Conservation (phyloP, 2,888 invertebrate species). For the Lysandra coridon region DNA sequence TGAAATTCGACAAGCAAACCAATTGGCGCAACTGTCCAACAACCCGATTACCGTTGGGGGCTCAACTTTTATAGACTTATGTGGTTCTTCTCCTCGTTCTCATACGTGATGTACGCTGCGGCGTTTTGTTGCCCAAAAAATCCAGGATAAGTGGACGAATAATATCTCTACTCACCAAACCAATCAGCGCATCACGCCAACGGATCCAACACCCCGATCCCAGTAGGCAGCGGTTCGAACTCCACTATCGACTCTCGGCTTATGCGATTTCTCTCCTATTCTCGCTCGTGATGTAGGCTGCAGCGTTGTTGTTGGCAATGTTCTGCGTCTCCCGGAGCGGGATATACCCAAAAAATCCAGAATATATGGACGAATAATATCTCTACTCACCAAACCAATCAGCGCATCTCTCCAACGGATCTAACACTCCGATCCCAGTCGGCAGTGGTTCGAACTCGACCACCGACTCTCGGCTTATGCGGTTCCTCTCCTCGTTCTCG, state of each 20-base stretch:
- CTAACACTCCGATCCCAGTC: slow-evolving; percentile 56
- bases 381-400: slow-evolving; percentile 71
- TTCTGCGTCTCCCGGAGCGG: slow-evolving; percentile 60
- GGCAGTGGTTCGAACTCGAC: slow-evolving; percentile 73
- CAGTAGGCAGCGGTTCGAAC: slow-evolving; percentile 67
- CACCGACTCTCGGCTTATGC: slow-evolving; percentile 68
- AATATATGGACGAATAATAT: not conserved
- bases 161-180: slow-evolving; percentile 61
- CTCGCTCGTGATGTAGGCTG: slow-evolving; percentile 75
- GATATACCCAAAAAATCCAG: not conserved
- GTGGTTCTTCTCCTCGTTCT: slow-evolving; percentile 72
- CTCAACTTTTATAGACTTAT: slow-evolving; percentile 58
- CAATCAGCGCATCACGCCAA: slow-evolving; percentile 69
- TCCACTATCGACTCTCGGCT: slow-evolving; percentile 71
- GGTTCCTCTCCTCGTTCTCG: slow-evolving; percentile 73
- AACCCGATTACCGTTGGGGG: slow-evolving; percentile 62
- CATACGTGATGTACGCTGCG: slow-evolving; percentile 55
- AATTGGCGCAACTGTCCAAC: slow-evolving; percentile 66
- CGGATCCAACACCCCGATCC: slow-evolving; percentile 62
- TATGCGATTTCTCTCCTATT: slow-evolving; percentile 69
- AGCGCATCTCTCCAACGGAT: slow-evolving; percentile 65
- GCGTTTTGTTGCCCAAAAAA: slow-evolving; percentile 68
- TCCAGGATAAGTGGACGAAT: not conserved
- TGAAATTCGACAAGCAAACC: slow-evolving; percentile 51
- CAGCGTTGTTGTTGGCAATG: slow-evolving; percentile 79